Conservation (phyloP, 2,797 vertebrate species). For the Darevskia mixta region DNA sequence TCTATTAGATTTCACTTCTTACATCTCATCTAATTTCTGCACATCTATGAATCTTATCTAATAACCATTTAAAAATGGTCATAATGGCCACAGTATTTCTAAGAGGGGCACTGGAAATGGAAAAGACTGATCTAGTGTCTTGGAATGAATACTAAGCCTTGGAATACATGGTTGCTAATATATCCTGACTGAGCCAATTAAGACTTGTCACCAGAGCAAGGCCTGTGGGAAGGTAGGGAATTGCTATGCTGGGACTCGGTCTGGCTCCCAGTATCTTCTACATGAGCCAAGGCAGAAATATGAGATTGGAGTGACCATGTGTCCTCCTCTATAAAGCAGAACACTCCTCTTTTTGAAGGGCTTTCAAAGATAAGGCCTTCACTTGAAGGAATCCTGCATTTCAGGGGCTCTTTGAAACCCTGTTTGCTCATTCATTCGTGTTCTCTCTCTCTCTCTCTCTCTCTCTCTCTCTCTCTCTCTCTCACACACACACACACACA, state of each 20-base stretch:
- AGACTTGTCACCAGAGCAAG: neutral
- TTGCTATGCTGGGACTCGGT: neutral
- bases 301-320: neutral
- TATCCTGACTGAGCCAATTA: slow-evolving; percentile 1
- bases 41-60: slow-evolving; percentile 4
- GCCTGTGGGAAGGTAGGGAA: neutral
- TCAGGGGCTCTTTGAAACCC: too few species aligned
- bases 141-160: neutral
- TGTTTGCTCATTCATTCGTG: too few species aligned
- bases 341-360: too few species aligned
- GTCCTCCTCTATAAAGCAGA: too few species aligned
- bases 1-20: slow-evolving; percentile 30
- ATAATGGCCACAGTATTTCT: neutral
- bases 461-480: too few species aligned
- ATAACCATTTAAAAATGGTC: slow-evolving; percentile 1
- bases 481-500: neutral
- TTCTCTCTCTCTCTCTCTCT: too few species aligned
- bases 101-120: slow-evolving; percentile 5
- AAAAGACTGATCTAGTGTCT: neutral
- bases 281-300: neutral
- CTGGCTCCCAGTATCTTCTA: neutral
- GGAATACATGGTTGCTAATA: neutral
- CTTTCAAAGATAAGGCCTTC: too few species aligned
- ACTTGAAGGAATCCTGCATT: too few species aligned
- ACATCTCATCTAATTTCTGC: slow-evolving; percentile 4